Percentiles rank a stretch among this genome's conserved stretches.
phyloP scores from a whole-genome alignment of 2,797 vertebrate species.

The Syndactyla subalaris region DNA sequence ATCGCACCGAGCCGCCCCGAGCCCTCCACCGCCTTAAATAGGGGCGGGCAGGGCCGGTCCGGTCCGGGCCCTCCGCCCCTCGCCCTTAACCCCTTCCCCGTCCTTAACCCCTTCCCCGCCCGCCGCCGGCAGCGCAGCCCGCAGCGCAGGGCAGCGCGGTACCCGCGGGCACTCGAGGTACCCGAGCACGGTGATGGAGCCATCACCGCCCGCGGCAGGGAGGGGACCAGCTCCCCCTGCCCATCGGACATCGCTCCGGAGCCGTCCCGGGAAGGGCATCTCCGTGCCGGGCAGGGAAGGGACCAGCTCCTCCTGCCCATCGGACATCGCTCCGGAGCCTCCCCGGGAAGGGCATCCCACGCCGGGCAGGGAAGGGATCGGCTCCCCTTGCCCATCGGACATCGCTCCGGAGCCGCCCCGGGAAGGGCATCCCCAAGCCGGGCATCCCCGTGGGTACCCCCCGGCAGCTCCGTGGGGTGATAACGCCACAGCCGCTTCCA shows the following conservation, averaged over 20 bases:
- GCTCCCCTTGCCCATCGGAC: background rate
- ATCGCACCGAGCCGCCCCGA: background rate
- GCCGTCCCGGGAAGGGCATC: background rate
- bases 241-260: background rate
- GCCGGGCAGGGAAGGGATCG: background rate
- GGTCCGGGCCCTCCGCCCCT: slow-evolving; percentile 8
- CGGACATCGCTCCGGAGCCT: background rate
- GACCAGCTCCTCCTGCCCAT: background rate
- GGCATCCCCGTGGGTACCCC: background rate
- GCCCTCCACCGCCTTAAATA: slow-evolving; percentile 10
- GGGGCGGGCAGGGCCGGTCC: background rate
- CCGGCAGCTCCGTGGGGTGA: background rate
- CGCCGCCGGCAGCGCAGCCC: background rate
- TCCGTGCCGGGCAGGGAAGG: too few species aligned
- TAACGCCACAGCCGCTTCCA: background rate
- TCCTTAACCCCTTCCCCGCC: slow-evolving; percentile 24
- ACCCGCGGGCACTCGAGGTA: too few species aligned
- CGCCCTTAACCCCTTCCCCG: background rate
- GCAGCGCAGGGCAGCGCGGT: background rate
- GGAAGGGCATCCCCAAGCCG: background rate
- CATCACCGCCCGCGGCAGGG: too few species aligned
- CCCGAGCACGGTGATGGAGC: background rate
- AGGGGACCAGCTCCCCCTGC: background rate
- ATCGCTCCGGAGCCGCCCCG: background rate
- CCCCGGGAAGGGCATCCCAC: background rate